Evolutionary conservation across 2,797 vertebrate genomes (phyloP).

Genomic region (Catharus ustulatus): DNA sequence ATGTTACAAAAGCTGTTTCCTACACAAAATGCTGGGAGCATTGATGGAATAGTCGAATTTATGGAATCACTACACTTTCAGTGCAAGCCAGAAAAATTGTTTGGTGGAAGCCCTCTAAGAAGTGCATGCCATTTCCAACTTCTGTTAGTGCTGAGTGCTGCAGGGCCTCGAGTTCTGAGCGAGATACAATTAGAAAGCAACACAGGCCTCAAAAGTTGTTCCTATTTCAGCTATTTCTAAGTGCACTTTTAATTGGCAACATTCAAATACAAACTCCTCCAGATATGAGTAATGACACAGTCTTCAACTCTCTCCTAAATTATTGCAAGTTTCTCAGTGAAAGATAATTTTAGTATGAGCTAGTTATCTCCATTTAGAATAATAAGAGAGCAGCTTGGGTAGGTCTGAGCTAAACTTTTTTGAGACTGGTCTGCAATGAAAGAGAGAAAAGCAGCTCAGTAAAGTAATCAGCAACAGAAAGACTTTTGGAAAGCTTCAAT

Average conservation of each 20-base stretch:
- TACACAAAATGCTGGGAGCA: neutral
- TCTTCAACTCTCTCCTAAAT: slow-evolving; percentile 9
- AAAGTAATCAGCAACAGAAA: neutral
- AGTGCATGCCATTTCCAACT: neutral
- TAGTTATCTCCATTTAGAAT: neutral
- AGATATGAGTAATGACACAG: neutral
- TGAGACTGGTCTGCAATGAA: neutral
- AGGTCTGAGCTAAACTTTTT: neutral
- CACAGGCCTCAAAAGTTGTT: neutral
- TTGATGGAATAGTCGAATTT: neutral
- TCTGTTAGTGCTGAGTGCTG: neutral
- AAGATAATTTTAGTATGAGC: neutral
- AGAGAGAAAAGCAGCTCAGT: neutral
- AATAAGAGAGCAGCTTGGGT: neutral
- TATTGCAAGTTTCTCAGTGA: neutral
- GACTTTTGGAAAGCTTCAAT: neutral
- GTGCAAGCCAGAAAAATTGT: neutral
- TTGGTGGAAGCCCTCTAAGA: neutral
- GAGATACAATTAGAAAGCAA: slow-evolving; percentile 21
- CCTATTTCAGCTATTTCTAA: neutral
- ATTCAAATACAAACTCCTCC: slow-evolving; percentile 31
- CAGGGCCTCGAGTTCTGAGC: neutral
- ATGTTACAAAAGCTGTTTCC: neutral
- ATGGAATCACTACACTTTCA: neutral
- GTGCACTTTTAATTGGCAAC: slow-evolving; percentile 39